Base-by-base conservation (phyloP, 2,888 invertebrate genomes). In the Margaritifera margaritifera region DNA sequence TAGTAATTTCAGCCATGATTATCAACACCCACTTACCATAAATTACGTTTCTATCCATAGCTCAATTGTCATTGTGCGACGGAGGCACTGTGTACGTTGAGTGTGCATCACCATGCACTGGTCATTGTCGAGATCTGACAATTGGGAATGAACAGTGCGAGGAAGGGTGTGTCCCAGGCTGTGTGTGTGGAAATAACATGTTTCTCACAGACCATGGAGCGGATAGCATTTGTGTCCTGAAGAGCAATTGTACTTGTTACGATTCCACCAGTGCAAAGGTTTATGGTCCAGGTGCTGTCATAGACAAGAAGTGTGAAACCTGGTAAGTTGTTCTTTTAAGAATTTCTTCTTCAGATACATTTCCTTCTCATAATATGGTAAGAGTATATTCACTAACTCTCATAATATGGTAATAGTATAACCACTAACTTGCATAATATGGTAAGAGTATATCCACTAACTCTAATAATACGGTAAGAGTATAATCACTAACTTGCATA, bases 241-340 rank as follows among this genome's bases (percentile, higher is more conserved):
- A 24, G 11, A 31, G 57, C 15, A 51, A 66, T n/a, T 80, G 80
- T 61, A 77, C 80, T 0, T 80, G 80, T 31, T 75, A 62, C n/a
- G 71, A 79, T 55, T 58, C 62, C n/a, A 58, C 58, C 22, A 66
- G 61, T 19, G 59, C 59, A 8, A 55, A 64, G 22, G 58, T 72
- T 4, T 68, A 69, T 25, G 55, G 66, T 22, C 61, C 72, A 15
- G 68, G 71, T 18, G 71, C 70, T 18, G 63, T n/a, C 4, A 42
- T 72, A n/a, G 24, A 55, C 2, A 64, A 65, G 53, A 57, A 68
- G 18, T 79, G 79, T 58, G 31, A 71, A 25, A 59, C 62, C 20
- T 79, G 79, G 79, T 79, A 71, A 55, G 64, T 53, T 5, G 22
- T 20, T 55, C n/a, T 22, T 55, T 55, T 55, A 22, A 55, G 18